A percentile compares a stretch with the other conserved stretches of the same genome.
phyloP scores from a whole-genome alignment of 2,888 invertebrate genomes.

The Ichneumon xanthorius region DNA sequence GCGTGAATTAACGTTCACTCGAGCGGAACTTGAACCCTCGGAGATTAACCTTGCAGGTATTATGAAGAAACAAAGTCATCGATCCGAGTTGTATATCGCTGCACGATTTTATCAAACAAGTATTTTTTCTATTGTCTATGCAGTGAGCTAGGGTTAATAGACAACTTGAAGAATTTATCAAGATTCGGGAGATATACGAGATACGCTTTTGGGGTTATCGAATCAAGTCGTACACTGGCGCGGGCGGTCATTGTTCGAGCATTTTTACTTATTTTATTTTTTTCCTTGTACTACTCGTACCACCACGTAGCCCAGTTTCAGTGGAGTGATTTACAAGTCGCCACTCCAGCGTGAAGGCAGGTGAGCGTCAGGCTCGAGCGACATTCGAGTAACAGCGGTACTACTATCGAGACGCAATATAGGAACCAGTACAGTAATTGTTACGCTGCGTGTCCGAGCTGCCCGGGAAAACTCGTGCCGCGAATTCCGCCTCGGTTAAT shows the following conservation, averaged over 20 bases:
- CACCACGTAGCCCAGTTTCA: conserved; percentile 81
- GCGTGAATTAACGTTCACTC: conserved; percentile 47
- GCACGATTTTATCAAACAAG: too few relatives aligned
- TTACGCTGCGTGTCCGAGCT: background rate
- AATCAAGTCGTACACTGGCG: conserved; percentile 38
- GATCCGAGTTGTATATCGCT: background rate
- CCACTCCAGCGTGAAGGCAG: conserved; percentile 83
- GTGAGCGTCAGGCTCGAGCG: conserved; percentile 82
- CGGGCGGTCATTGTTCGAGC: conserved; percentile 58
- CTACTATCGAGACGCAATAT: conserved; percentile 41
- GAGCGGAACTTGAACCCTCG: conserved; percentile 44
- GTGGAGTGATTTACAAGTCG: conserved; percentile 83
- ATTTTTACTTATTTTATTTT: conserved; percentile 64
- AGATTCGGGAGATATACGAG: background rate
- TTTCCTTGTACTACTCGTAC: conserved; percentile 52
- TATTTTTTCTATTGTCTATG: background rate
- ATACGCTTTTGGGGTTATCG: background rate
- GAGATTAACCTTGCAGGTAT: background rate
- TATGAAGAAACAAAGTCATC: conserved; percentile 15
- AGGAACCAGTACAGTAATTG: conserved; percentile 20
- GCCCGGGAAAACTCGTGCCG: conserved; percentile 10
- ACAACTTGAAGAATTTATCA: background rate
- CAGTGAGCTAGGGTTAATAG: background rate
- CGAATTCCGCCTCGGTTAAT: conserved; percentile 28
- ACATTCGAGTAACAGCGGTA: conserved; percentile 63